A percentile compares a stretch with the other conserved stretches of the same genome.
phyloP scores from a whole-genome alignment of 1,140 invertebrate species.

The Drosophila neocordata region DNA sequence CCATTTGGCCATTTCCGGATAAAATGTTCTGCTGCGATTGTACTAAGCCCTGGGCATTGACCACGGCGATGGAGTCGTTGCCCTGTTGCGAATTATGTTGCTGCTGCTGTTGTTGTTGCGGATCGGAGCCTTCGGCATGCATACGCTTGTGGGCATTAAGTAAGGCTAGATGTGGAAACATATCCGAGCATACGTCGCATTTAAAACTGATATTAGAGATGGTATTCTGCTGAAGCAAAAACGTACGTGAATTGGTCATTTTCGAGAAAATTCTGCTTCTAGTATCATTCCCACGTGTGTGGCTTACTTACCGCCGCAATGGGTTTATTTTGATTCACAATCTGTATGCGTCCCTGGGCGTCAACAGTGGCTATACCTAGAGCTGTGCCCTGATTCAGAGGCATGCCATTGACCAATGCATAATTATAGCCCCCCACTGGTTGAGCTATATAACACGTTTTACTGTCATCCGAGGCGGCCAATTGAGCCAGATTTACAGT shows the following conservation, averaged over 20 bases:
- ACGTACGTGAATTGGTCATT: neutral
- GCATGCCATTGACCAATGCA: conserved; percentile 86
- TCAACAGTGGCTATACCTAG: conserved; percentile 81
- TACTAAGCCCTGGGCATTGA: conserved; percentile 82
- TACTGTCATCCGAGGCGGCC: conserved; percentile 85
- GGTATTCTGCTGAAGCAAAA: conserved; percentile 83
- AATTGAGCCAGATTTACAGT: conserved; percentile 87
- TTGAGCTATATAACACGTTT: conserved; percentile 88
- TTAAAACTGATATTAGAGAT: conserved; percentile 92
- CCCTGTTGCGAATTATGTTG: conserved; percentile 63
- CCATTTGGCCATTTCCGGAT: conserved; percentile 81
- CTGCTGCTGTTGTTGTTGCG: conserved; percentile 63
- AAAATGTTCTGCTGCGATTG: conserved; percentile 83
- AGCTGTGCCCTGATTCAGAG: conserved; percentile 79
- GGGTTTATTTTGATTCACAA: conserved; percentile 82
- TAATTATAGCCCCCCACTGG: conserved; percentile 88
- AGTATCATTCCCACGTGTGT: neutral
- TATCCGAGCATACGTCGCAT: conserved; percentile 92
- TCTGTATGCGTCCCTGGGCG: conserved; percentile 78
- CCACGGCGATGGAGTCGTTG: conserved; percentile 64
- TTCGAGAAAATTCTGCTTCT: neutral
- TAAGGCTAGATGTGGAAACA: conserved; percentile 90
- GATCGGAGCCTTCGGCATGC: conserved; percentile 85
- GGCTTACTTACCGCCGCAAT: conserved; percentile 68
- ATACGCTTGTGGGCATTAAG: conserved; percentile 92